Percentiles rank a stretch among this genome's conserved stretches.
Conservation (phyloP, 2,888 invertebrate genomes). For the Monochamus alternatus region DNA sequence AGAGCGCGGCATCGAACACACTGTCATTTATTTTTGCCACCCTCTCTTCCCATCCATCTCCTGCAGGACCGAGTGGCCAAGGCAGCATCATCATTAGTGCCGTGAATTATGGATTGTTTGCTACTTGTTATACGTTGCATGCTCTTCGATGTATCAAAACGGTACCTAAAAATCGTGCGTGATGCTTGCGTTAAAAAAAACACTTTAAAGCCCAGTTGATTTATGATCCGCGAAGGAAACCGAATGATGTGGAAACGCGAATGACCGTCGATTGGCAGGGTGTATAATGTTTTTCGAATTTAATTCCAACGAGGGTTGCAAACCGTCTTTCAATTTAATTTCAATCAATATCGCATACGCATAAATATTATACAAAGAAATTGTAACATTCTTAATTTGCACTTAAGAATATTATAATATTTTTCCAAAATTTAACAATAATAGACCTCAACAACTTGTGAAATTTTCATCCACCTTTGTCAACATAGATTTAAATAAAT, state of each 20-base stretch:
- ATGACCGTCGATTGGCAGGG: conserved; percentile 2
- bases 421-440: too few species aligned
- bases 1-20: conserved; percentile 49
- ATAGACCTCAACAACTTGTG: too few species aligned
- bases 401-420: too few species aligned
- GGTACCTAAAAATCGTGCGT: conserved; percentile 42
- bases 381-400: too few species aligned
- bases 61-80: conserved; percentile 67
- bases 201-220: conserved; percentile 22
- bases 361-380: too few species aligned
- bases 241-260: not conserved
- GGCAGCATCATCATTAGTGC: conserved; percentile 70
- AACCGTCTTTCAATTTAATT: too few species aligned
- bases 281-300: conserved; percentile 1
- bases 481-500: too few species aligned
- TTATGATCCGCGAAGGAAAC: conserved; percentile 11
- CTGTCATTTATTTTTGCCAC: conserved; percentile 68
- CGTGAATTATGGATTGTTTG: conserved; percentile 71
- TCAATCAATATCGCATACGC: too few species aligned
- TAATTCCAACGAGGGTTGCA: too few species aligned
- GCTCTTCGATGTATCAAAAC: conserved; percentile 63
- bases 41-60: conserved; percentile 65
- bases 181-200: conserved; percentile 51
- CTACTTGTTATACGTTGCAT: conserved; percentile 51
- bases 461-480: too few species aligned